Percentiles rank a stretch among this genome's conserved stretches.
These are phyloP conservation scores for Porites australiensis DNA, from an alignment of 64 coral and sea anemone genomes.

Conservation along the genomic window DNA sequence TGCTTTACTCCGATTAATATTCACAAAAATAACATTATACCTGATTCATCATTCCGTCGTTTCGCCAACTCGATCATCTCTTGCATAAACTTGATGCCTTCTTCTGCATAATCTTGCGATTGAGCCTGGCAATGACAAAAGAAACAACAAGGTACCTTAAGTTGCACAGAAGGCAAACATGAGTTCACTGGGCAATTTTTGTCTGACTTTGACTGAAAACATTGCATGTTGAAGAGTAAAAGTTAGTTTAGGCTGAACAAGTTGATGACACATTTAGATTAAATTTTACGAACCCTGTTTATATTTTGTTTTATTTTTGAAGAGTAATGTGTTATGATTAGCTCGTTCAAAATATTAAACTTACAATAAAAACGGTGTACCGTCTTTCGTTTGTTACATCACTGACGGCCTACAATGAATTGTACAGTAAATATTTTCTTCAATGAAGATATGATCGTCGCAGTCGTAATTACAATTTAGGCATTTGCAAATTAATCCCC, in stretches of 20 bases:
- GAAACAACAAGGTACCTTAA: neutral
- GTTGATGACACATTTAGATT: too few species aligned
- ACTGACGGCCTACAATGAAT: neutral
- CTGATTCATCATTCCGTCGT: constrained; percentile 87
- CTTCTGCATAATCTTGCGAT: constrained; percentile 79
- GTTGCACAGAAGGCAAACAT: too few species aligned
- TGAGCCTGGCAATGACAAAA: constrained; percentile 57
- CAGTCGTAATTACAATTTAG: too few species aligned
- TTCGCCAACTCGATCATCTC: constrained; percentile 99
- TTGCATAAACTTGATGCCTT: constrained; percentile 99
- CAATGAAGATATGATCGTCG: too few species aligned
- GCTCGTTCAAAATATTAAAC: neutral
- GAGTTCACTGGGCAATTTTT: too few species aligned
- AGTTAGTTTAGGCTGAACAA: too few species aligned
- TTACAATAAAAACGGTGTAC: neutral
- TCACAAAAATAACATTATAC: constrained; percentile 5
- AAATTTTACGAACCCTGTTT: too few species aligned
- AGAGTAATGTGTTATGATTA: neutral
- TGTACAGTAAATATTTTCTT: neutral
- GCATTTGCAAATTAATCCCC: too few species aligned
- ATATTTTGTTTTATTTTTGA: neutral
- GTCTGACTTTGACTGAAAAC: too few species aligned
- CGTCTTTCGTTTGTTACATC: neutral
- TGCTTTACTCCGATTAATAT: too few species aligned
- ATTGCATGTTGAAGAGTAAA: too few species aligned